Evolutionary conservation across 2,113 vertebrate genomes (phyloP), one percentile per base, ranked within the genome.

Genomic region (Chloroceryle aenea): DNA sequence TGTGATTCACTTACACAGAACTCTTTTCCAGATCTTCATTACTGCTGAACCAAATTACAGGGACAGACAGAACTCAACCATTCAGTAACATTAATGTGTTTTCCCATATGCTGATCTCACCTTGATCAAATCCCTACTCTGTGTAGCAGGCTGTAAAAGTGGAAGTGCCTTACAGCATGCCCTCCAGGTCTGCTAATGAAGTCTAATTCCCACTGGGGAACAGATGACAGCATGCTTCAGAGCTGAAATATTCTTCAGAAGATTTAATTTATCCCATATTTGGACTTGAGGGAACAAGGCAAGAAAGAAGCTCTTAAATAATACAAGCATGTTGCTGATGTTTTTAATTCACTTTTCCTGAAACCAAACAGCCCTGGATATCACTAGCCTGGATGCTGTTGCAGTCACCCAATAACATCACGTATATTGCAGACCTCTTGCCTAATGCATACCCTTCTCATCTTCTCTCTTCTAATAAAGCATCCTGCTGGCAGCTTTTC

Each of bases 231-330:
- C 8, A 9, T 38, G 58, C 80, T 89, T 90, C 72, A 63, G 19
- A 94, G 45, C 50, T 76, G n/a, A 73, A 87, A 69, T 74, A 43
- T 55, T 90, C 88, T 87, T 88, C 72, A 80, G 88, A 92, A 92
- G 36, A 48, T 74, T 86, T 81, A 45, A 69, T 90, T 86, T 69
- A 63, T 90, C 43, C n/a, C 1, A 0, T 34, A 26, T 9, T 67
- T 72, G 42, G 29, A 34, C 67, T 88, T 55, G 6, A 71, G 90
- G 42, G 50, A 93, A 56, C 27, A 29, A 38, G 59, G 55, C 25
- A 75, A 73, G 73, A 84, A 80, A 66, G 43, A 52, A 53, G 42
- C 13, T 89, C 10, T 67, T 81, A 48, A 91, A 62, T 91, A 81
- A 87, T 40, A 55, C 38, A 84, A 48, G 36, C 10, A 7, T 61